Evolutionary conservation across 2,888 invertebrate genomes (phyloP), one percentile per base, ranked within the genome.

Genomic region (Hirtodrosophila trivittata): DNA sequence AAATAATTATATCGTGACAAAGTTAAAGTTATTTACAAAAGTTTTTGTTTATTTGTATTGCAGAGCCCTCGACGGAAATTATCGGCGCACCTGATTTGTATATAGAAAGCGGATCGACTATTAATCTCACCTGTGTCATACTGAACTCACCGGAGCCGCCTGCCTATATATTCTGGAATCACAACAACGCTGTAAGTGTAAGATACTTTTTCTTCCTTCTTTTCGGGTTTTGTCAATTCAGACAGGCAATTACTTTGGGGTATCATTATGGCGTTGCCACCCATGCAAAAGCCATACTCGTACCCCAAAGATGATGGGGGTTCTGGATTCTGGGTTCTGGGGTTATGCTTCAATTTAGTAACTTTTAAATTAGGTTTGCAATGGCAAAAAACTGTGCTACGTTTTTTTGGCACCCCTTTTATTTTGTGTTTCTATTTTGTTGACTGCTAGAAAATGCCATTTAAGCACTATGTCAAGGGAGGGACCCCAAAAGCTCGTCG

Each of bases 111-210:
- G 97, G 97, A 56, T 97, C 97, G 90, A 97, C 97, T 83, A 97
- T 97, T 91, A 97, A 97, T 92, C 93, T 97, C 83, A 97, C 97
- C 66, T 97, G 97, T 91, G 95, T 97, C 86, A 96, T 97, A 78
- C 92, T 95, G 65, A 96, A 95, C 90, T 97, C 97, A 86, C 97
- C 97, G 14, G 97, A 97, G 90, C 97, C 97, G 62, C 97, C 97
- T 35, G 97, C 96, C 56, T 97, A 96, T 91, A 97, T 97, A 90
- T 97, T 95, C 91, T 97, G 97, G 97, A 97, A 97, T 92, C 97
- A 97, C 92, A 97, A 97, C 91, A 95, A 96, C 90, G 96, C 95
- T 91, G 97, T 97, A 92, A 94, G 95, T 93, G 75, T 26, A 49
- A 43, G 33, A 30, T 21, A 21, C 18, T 12, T 45, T 43, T 21